Evolutionary conservation across 2,797 vertebrate genomes (phyloP).

Genomic region (Labroides dimidiatus): DNA sequence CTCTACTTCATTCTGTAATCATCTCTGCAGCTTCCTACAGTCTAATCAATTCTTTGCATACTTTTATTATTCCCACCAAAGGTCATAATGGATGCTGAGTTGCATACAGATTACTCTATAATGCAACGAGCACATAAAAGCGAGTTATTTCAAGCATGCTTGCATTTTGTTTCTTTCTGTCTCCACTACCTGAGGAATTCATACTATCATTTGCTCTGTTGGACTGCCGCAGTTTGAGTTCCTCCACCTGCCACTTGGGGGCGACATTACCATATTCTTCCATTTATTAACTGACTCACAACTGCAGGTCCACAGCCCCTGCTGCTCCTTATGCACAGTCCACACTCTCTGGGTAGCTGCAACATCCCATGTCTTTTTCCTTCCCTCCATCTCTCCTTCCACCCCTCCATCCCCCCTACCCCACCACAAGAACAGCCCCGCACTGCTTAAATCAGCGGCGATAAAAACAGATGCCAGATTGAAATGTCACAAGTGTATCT

Average conservation of each 20-base stretch:
- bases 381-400: slow-evolving; percentile 37
- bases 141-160: slow-evolving; percentile 16
- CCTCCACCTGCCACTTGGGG: slow-evolving; percentile 77
- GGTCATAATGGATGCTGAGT: slow-evolving; percentile 4
- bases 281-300: slow-evolving; percentile 24
- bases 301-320: slow-evolving; percentile 55
- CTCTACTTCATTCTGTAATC: slow-evolving; percentile 26
- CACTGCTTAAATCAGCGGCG: slow-evolving; percentile 82
- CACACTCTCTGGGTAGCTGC: slow-evolving; percentile 47
- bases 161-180: slow-evolving; percentile 6
- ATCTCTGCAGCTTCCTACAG: slow-evolving; percentile 24
- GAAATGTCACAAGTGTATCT: slow-evolving; percentile 88
- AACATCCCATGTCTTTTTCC: slow-evolving; percentile 34
- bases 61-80: slow-evolving; percentile 39
- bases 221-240: slow-evolving; percentile 69
- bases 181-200: slow-evolving; percentile 23
- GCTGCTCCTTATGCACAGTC: slow-evolving; percentile 52
- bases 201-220: slow-evolving; percentile 40
- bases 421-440: slow-evolving; percentile 12
- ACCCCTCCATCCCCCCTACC: slow-evolving; percentile 40
- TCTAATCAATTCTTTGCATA: slow-evolving; percentile 25
- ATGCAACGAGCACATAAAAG: not conserved
- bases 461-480: slow-evolving; percentile 86
- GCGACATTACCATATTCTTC: slow-evolving; percentile 76
- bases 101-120: slow-evolving; percentile 8